These are phyloP conservation scores for Strigamia transsilvanica DNA, from an alignment of 2,888 invertebrate genomes.

Conservation along the genomic window DNA sequence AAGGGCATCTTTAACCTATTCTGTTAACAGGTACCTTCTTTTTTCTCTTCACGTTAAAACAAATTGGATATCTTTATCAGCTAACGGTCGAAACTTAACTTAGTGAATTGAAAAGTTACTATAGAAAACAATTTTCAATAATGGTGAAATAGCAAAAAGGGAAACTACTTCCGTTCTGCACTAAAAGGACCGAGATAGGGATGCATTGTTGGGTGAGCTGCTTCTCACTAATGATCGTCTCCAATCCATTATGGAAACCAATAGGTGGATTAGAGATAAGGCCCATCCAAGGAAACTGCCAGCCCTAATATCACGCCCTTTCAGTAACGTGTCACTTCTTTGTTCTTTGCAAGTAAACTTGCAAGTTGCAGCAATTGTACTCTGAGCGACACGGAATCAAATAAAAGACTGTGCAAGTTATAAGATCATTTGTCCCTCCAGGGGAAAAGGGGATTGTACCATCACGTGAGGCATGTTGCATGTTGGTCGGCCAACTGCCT, in stretches of 20 bases:
- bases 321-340: slow-evolving; percentile 8
- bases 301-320: slow-evolving; percentile 14
- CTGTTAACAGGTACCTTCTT: not conserved
- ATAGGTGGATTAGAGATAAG: slow-evolving; percentile 20
- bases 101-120: slow-evolving; percentile 10
- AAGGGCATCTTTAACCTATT: slow-evolving; percentile 1
- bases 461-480: slow-evolving; percentile 20
- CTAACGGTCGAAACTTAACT: slow-evolving; percentile 9
- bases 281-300: slow-evolving; percentile 14
- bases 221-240: slow-evolving; percentile 20
- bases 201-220: not conserved
- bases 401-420: slow-evolving; percentile 15
- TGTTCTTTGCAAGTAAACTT: slow-evolving; percentile 8
- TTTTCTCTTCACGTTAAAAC: not conserved
- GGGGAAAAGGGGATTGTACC: slow-evolving; percentile 20
- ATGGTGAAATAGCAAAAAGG: slow-evolving; percentile 20
- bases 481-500: slow-evolving; percentile 20
- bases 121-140: slow-evolving; percentile 20
- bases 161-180: not conserved
- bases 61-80: not conserved
- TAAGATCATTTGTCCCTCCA: slow-evolving; percentile 20
- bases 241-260: slow-evolving; percentile 20
- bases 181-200: slow-evolving; percentile 14
- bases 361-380: slow-evolving; percentile 20
- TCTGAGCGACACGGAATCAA: slow-evolving; percentile 20